These are phyloP conservation scores for Mohoua ochrocephala DNA, from an alignment of 2,113 vertebrate species.

Conservation along the genomic window DNA sequence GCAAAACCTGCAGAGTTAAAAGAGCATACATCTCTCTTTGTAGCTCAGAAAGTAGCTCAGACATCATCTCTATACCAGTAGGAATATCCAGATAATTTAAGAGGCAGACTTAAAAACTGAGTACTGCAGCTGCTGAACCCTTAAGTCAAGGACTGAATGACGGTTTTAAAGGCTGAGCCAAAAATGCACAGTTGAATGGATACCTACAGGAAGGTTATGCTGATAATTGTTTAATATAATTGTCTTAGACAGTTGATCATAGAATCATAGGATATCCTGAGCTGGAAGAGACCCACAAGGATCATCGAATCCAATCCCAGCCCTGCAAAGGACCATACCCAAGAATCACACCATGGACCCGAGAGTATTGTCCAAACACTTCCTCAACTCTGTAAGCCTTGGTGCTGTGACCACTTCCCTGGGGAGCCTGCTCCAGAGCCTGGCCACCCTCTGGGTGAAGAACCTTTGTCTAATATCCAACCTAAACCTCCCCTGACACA, in stretches of 20 bases:
- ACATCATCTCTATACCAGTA: background rate
- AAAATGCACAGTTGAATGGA: background rate
- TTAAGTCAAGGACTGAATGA: background rate
- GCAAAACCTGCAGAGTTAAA: background rate
- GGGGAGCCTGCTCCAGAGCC: background rate
- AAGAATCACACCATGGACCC: background rate
- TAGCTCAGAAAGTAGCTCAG: background rate
- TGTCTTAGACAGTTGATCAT: background rate
- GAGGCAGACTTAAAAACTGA: background rate
- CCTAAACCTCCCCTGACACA: background rate
- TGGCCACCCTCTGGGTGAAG: background rate
- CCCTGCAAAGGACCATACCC: no score
- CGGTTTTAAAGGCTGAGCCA: background rate
- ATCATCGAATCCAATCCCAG: background rate
- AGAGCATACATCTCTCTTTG: background rate
- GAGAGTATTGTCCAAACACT: background rate
- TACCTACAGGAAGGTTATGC: background rate
- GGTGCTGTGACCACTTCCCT: background rate
- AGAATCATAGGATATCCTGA: background rate
- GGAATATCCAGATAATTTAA: slow-evolving; percentile 17
- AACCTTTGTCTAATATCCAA: no score
- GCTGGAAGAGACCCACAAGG: background rate
- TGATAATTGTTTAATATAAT: background rate
- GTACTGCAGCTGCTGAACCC: background rate
- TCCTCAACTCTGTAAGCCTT: background rate